These are phyloP conservation scores for Numenius arquata DNA, from an alignment of 2,113 vertebrate species.

Conservation along the genomic window DNA sequence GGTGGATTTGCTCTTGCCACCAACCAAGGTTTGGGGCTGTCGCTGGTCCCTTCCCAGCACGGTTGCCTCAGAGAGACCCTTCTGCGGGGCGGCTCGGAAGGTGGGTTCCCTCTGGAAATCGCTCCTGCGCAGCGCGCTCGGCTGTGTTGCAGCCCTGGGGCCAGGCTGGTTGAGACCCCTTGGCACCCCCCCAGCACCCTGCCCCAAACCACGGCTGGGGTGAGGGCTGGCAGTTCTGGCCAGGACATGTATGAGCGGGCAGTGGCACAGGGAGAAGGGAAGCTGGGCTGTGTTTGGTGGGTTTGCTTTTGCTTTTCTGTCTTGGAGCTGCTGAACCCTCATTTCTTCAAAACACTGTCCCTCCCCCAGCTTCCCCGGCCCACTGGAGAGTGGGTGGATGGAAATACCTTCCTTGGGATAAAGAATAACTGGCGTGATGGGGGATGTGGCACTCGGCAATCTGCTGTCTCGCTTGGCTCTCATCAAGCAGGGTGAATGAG, in stretches of 20 bases:
- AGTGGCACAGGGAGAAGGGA: neutral
- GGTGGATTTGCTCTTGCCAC: neutral
- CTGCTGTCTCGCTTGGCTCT: neutral
- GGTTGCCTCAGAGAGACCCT: neutral
- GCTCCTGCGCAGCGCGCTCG: rapidly evolving
- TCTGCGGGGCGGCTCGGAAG: rapidly evolving
- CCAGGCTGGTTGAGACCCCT: neutral
- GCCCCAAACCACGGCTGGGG: neutral
- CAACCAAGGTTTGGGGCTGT: rapidly evolving
- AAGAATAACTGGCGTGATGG: neutral
- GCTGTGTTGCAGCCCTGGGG: rapidly evolving
- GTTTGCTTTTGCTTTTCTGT: neutral
- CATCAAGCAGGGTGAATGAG: neutral
- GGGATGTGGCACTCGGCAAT: neutral
- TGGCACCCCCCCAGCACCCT: rapidly evolving
- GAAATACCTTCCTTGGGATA: slow-evolving; percentile 10
- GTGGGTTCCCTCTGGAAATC: neutral
- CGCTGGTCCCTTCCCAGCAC: neutral
- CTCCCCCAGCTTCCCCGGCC: neutral
- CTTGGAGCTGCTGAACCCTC: neutral
- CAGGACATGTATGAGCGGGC: rapidly evolving
- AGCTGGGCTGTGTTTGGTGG: neutral
- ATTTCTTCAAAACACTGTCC: neutral
- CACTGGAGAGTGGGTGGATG: neutral
- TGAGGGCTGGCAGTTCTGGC: neutral